Evolutionary conservation across 2,113 vertebrate species (phyloP), one percentile per base, ranked within the genome.

Genomic region (Xiphophorus couchianus): DNA sequence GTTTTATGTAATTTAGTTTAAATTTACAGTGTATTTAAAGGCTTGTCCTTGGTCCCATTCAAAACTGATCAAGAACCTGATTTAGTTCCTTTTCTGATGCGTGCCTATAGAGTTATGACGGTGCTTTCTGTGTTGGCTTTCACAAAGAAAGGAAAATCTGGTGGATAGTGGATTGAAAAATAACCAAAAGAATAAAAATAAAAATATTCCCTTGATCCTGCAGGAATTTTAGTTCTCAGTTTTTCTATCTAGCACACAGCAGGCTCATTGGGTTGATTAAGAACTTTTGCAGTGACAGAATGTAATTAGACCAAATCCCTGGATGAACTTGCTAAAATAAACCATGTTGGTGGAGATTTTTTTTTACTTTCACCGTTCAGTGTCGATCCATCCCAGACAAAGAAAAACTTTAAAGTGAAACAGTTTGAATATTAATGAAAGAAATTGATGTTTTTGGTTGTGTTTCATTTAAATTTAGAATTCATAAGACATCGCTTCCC

Each of bases 291-390:
- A 83, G 78, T 76, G 84, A 74, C 77, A 64, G 73, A 86, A 84
- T 62, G 68, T 76, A 87, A 90, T 87, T 88, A 82, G 68, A 89
- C 44, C 74, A 86, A 89, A 86, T 90, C 88, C 76, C 82, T 54
- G 0, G 51, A 79, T 89, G 79, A 87, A 80, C 71, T 73, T 48
- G 62, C 58, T 58, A 76, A 76, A 77, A 77, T 60, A 29, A 84
- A 69, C 29, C 37, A 68, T 81, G 69, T 76, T 28, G 0, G 29
- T 66, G 65, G 37, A 77, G 19, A 73, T 66, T 68, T 11, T 37
- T 37, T 35, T 35, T 89, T 76, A 22, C 19, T 80, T 71, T 63
- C 60, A 71, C 29, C 0, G 12, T 27, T 35, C n/a, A 29, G 60
- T 44, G 62, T 58, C 29, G 29, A 31, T 70, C 64, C 66, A 71